Evolutionary conservation across 2,797 vertebrate species (phyloP).

Genomic region (Streptopelia turtur): DNA sequence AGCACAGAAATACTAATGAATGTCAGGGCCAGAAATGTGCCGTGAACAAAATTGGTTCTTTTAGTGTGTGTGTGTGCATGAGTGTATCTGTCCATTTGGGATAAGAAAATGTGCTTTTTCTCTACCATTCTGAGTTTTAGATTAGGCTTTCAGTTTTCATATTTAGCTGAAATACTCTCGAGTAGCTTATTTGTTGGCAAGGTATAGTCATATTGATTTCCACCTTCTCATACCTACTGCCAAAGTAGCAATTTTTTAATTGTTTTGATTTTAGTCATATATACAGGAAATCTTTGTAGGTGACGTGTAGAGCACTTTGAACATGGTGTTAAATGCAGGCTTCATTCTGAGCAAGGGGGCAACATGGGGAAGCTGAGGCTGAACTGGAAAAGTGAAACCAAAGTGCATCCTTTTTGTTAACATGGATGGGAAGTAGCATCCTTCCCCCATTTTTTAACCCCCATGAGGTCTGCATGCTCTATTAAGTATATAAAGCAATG

Average conservation of each 20-base stretch:
- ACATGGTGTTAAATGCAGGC: background rate
- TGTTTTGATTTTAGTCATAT: background rate
- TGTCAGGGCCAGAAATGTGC: constrained; percentile 65
- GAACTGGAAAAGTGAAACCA: background rate
- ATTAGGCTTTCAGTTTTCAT: constrained; percentile 4
- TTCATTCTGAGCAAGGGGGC: background rate
- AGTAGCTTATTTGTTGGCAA: constrained; percentile 22
- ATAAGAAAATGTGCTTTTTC: constrained; percentile 12
- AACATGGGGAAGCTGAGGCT: background rate
- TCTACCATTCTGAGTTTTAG: constrained; percentile 56
- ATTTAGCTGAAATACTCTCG: constrained; percentile 20
- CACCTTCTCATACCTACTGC: background rate
- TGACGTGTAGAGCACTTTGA: background rate
- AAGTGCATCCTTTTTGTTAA: background rate
- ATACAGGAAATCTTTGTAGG: background rate
- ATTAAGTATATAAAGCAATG: background rate
- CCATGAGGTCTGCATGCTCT: background rate
- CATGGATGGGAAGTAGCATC: background rate
- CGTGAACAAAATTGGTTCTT: constrained; percentile 65
- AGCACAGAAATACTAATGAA: constrained; percentile 78
- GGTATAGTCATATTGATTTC: constrained; percentile 19
- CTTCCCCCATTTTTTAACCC: background rate
- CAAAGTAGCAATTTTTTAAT: background rate
- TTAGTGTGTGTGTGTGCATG: background rate
- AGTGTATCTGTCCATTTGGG: constrained; percentile 22